Conservation (phyloP, 2,888 invertebrate species). For the Drosophila glabriapex region DNA sequence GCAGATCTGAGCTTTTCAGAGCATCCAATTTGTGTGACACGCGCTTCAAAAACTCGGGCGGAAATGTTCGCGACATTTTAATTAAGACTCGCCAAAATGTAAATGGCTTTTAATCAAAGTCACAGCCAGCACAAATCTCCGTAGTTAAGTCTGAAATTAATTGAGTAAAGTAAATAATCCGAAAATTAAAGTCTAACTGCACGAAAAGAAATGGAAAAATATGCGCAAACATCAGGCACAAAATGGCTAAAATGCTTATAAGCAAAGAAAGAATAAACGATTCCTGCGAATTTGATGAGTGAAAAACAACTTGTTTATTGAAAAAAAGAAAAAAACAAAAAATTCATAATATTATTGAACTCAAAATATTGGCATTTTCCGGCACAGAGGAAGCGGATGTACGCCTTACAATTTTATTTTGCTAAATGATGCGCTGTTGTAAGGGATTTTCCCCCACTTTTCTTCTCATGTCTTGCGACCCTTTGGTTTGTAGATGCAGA, state of each 20-base stretch:
- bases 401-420: constrained; percentile 4
- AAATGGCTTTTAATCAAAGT: constrained; percentile 72
- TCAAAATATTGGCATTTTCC: constrained; percentile 40
- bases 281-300: constrained; percentile 13
- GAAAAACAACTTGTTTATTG: constrained; percentile 29
- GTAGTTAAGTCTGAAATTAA: constrained; percentile 31
- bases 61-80: constrained; percentile 84
- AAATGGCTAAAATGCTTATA: constrained; percentile 42
- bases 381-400: constrained; percentile 40
- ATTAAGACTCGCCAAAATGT: constrained; percentile 77
- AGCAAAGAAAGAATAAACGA: constrained; percentile 13
- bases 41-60: constrained; percentile 71
- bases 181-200: constrained; percentile 11
- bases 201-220: constrained; percentile 1
- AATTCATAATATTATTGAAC: constrained; percentile 12
- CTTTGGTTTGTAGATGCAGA: constrained; percentile 2
- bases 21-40: constrained; percentile 56
- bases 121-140: constrained; percentile 39
- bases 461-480: not conserved
- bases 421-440: not conserved
- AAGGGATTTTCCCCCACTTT: not conserved
- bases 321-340: constrained; percentile 5
- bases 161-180: constrained; percentile 21
- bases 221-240: constrained; percentile 17
- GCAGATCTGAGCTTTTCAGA: constrained; percentile 20